phyloP scores from a whole-genome alignment of 2,888 invertebrate genomes.

The Lamellibrachia columna region DNA sequence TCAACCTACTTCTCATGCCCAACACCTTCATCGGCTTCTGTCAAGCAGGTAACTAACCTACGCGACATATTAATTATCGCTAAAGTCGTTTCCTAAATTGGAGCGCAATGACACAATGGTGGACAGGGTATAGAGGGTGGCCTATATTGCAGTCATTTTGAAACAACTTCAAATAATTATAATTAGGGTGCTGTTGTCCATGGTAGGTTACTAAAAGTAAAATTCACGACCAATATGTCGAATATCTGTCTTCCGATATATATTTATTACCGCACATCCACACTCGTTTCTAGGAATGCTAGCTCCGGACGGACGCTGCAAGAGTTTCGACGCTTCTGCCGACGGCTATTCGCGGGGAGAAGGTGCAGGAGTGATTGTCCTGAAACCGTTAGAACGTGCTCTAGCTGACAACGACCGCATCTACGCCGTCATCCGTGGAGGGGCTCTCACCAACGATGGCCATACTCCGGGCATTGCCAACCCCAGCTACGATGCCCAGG shows the following conservation, averaged over 20 bases:
- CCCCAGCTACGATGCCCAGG: slow-evolving; percentile 37
- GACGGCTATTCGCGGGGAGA: slow-evolving; percentile 64
- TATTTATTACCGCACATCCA: neutral
- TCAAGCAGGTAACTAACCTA: slow-evolving; percentile 1
- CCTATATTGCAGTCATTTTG: too few species aligned
- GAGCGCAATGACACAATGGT: too few species aligned
- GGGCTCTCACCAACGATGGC: slow-evolving; percentile 60
- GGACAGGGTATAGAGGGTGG: too few species aligned
- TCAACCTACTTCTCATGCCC: neutral
- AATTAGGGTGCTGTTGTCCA: too few species aligned
- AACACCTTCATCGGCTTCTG: neutral
- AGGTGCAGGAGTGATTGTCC: slow-evolving; percentile 57
- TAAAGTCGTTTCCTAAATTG: too few species aligned
- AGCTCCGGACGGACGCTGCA: slow-evolving; percentile 55
- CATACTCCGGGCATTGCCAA: slow-evolving; percentile 53
- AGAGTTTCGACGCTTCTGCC: slow-evolving; percentile 60
- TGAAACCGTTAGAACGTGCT: slow-evolving; percentile 48
- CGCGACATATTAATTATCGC: neutral
- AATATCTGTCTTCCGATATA: neutral
- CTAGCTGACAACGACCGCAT: slow-evolving; percentile 39
- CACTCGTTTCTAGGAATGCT: slow-evolving; percentile 48
- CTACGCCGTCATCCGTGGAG: slow-evolving; percentile 47
- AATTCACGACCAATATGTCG: too few species aligned
- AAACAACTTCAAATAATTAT: too few species aligned
- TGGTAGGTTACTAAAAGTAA: too few species aligned